Evolutionary conservation across 2,888 invertebrate genomes (phyloP), one percentile per base, ranked within the genome.

Genomic region (Poecilus cupreus): DNA sequence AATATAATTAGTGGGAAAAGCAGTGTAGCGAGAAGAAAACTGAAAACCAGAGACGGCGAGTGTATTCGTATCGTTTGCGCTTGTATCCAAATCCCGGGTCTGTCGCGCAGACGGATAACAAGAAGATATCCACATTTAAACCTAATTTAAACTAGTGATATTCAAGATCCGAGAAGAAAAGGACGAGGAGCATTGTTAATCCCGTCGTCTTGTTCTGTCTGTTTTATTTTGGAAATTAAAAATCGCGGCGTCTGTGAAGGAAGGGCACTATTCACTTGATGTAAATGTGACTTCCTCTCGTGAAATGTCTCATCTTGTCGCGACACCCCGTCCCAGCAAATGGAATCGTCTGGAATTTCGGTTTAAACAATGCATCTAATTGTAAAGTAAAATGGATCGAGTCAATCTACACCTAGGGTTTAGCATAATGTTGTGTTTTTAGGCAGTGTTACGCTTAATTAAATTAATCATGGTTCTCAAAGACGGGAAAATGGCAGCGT

Each of bases 351-450:
- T 60, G 57, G 3, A 72, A 37, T 77, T 77, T 60, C 37, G 43
- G 13, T 60, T 77, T 13, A 60, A 57, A 77, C 77, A 77, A 57
- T 77, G 24, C 60, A 77, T 77, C 77, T 77, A 57, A 77, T 77
- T 77, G 57, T 77, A 77, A 77, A 39, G 54, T 54, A 54, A 37
- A 77, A 77, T 77, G 57, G 57, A 57, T 39, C 32, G n/a, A 77
- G 57, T 77, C 76, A 60, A 77, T 77, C 39, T 57, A 77, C 60
- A 77, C 32, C 46, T 37, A 43, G n/a, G 20, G 72, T 24, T 72
- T 46, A 24, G 72, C 13, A 72, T 72, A 46, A 43, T 72, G 24
- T 72, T 72, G 72, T 72, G 72, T 72, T 72, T 46, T 46, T 43
- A 46, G 46, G 72, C 72, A 72, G 24, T 72, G 72, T 43, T 43